Percentiles rank a stretch among this genome's conserved stretches.
Conservation (phyloP, 2,888 invertebrate species). For the Lithodes maja region DNA sequence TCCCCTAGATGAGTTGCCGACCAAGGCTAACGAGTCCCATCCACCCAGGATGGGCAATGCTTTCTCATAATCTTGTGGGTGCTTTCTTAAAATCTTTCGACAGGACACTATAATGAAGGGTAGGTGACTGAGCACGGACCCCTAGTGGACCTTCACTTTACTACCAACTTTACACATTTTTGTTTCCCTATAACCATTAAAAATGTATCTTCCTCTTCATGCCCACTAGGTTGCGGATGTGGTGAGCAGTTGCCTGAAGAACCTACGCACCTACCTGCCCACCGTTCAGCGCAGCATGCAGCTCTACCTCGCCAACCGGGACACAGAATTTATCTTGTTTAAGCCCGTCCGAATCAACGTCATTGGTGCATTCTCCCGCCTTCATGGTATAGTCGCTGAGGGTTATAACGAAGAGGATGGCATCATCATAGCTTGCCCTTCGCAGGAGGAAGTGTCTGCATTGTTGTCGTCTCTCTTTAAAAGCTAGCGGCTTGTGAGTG, state of each 20-base stretch:
- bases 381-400: conserved; percentile 76
- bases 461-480: conserved; percentile 80
- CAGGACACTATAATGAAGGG: no score
- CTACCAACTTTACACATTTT: no score
- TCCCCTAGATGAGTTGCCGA: no score
- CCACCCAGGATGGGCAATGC: no score
- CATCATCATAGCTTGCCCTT: conserved; percentile 90
- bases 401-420: conserved; percentile 88
- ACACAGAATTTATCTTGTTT: conserved; percentile 97
- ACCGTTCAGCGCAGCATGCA: conserved; percentile 92
- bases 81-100: no score
- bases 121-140: no score
- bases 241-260: conserved; percentile 78
- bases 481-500: conserved; percentile 39
- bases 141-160: no score
- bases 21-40: no score
- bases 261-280: conserved; percentile 87
- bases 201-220: no score
- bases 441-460: conserved; percentile 94
- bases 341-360: conserved; percentile 75
- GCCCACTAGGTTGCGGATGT: conserved; percentile 47
- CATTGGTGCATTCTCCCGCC: conserved; percentile 59
- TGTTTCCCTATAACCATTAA: no score
- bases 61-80: no score
- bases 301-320: conserved; percentile 95